Percentiles rank a stretch among this genome's conserved stretches.
phyloP scores from a whole-genome alignment of 1,140 invertebrate genomes.

The Phymastichus coffea region DNA sequence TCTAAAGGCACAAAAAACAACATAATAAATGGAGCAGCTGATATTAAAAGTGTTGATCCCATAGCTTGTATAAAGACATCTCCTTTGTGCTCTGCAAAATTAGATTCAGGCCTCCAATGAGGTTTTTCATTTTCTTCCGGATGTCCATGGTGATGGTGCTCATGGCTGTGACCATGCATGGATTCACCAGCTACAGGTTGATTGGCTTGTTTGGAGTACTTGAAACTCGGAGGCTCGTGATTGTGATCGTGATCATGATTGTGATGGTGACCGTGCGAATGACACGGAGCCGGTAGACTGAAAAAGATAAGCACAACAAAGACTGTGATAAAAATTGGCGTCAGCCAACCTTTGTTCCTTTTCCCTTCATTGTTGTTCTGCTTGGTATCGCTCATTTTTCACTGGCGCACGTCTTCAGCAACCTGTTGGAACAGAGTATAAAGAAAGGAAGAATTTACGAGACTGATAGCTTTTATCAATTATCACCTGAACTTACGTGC shows the following conservation, averaged over 20 bases:
- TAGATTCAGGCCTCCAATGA: background rate
- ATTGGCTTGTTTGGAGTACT: constrained; percentile 76
- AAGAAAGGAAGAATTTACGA: constrained; percentile 2
- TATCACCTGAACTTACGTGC: constrained; percentile 20
- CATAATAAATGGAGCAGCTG: constrained; percentile 90
- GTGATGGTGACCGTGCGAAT: constrained; percentile 43
- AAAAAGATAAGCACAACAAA: constrained; percentile 51
- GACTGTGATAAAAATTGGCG: constrained; percentile 36
- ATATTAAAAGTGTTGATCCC: constrained; percentile 88
- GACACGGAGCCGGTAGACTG: constrained; percentile 49
- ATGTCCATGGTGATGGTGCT: constrained; percentile 37
- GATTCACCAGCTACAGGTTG: constrained; percentile 39
- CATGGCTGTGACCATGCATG: constrained; percentile 44
- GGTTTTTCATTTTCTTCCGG: constrained; percentile 21
- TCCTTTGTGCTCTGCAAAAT: constrained; percentile 40
- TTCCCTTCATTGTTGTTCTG: constrained; percentile 6
- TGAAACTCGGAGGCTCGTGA: constrained; percentile 67
- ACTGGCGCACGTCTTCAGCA: background rate
- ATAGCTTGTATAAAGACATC: constrained; percentile 80
- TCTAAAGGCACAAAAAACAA: constrained; percentile 92
- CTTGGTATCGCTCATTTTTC: constrained; percentile 9
- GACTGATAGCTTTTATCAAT: background rate
- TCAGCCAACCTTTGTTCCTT: constrained; percentile 20
- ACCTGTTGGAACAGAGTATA: constrained; percentile 10
- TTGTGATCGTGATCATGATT: constrained; percentile 41